A percentile compares a stretch with the other conserved stretches of the same genome.
phyloP scores from a whole-genome alignment of 2,888 invertebrate species.

The Mayetiola destructor region DNA sequence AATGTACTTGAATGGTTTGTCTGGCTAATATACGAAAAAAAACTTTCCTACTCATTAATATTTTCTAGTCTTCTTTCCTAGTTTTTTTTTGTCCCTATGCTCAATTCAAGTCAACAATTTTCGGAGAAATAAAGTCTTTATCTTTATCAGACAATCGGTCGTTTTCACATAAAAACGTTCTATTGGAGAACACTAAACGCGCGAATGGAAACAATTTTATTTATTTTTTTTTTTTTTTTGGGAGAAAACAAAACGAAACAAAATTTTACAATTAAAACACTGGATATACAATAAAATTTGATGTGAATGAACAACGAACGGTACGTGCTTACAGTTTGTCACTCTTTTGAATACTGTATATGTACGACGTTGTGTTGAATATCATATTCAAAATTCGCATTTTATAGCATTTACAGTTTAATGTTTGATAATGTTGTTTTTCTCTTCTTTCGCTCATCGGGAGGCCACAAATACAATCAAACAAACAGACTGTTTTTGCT shows the following conservation, averaged over 20 bases:
- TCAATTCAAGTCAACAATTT: background rate
- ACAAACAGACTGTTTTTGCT: too few relatives aligned
- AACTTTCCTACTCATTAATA: too few relatives aligned
- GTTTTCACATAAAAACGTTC: background rate
- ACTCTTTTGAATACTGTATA: conserved; percentile 5
- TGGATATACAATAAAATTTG: background rate
- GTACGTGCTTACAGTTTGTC: conserved; percentile 4
- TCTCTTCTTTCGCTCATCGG: too few relatives aligned
- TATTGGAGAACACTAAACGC: too few relatives aligned
- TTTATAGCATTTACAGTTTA: too few relatives aligned
- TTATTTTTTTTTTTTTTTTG: background rate
- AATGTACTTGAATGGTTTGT: background rate
- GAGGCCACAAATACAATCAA: too few relatives aligned
- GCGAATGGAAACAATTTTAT: background rate
- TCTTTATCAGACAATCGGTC: background rate
- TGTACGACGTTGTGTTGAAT: background rate
- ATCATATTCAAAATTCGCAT: conserved; percentile 6
- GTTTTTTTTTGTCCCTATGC: background rate
- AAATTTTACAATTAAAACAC: background rate
- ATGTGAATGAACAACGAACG: background rate
- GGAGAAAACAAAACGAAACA: background rate
- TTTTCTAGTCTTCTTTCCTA: too few relatives aligned
- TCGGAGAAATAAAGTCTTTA: background rate
- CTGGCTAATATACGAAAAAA: background rate
- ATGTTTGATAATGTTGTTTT: background rate